A percentile compares a stretch with the other conserved stretches of the same genome.
These are phyloP conservation scores for Rhinella marina DNA, from an alignment of 2,797 vertebrate species.

Conservation along the genomic window DNA sequence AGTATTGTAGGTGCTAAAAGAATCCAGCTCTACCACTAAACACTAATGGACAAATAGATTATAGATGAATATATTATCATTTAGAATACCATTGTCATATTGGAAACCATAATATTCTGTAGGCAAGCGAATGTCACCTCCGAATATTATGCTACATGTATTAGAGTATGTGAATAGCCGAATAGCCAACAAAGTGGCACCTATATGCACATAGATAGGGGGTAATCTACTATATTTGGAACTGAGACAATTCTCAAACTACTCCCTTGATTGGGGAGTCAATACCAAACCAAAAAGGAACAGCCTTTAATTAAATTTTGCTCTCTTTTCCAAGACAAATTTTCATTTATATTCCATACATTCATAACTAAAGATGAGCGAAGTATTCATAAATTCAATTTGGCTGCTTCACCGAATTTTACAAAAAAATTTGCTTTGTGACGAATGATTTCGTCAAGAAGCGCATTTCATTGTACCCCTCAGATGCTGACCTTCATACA, in stretches of 20 bases:
- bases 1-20: neutral
- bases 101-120: neutral
- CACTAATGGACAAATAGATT: neutral
- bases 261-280: neutral
- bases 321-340: too few species aligned
- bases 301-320: too few species aligned
- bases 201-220: neutral
- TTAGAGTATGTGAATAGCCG: neutral
- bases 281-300: neutral
- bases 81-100: neutral
- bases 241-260: neutral
- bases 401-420: too few species aligned
- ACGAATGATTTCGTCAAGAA: too few species aligned
- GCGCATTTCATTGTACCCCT: too few species aligned
- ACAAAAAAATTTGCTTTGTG: too few species aligned
- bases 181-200: neutral
- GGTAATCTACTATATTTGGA: neutral
- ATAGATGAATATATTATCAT: constrained; percentile 6
- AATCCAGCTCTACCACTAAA: neutral
- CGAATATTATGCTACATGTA: neutral
- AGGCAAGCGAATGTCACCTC: neutral
- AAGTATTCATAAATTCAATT: too few species aligned
- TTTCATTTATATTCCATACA: too few species aligned
- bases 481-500: too few species aligned
- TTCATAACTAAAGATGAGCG: too few species aligned